A percentile compares a stretch with the other conserved stretches of the same genome.
Evolutionary conservation across 2,797 vertebrate genomes (phyloP).

Genomic region (Dryobates pubescens): DNA sequence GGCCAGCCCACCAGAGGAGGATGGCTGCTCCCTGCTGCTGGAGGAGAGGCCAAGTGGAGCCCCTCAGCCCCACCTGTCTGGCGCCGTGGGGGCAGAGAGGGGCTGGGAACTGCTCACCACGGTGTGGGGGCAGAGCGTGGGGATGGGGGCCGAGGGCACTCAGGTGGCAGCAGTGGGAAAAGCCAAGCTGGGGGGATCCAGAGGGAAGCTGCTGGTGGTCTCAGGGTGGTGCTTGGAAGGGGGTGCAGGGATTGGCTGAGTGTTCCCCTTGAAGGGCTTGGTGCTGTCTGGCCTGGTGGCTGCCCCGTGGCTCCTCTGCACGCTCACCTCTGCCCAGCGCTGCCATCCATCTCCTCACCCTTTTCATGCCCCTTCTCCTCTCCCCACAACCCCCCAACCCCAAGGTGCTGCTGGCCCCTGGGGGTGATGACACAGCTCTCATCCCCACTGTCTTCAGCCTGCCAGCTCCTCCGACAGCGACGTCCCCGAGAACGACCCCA

Average conservation of each 20-base stretch:
- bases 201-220: not conserved
- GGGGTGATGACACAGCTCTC: not conserved
- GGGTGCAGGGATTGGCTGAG: not conserved
- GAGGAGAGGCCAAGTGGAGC: not conserved
- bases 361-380: not conserved
- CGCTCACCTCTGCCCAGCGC: not conserved
- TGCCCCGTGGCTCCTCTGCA: not conserved
- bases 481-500: conserved; percentile 79
- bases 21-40: rapidly evolving
- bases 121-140: not conserved
- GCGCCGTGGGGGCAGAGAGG: not conserved
- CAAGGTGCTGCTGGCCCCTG: rapidly evolving
- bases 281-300: not conserved
- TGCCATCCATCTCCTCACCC: not conserved
- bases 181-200: not conserved
- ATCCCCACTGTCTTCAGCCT: conserved; percentile 71
- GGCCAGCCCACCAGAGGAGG: not conserved
- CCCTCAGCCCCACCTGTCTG: not conserved
- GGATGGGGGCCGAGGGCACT: not conserved
- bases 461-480: conserved; percentile 95
- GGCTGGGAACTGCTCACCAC: not conserved
- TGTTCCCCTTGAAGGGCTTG: rapidly evolving
- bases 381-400: not conserved
- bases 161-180: not conserved
- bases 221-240: not conserved